Evolutionary conservation across 2,797 vertebrate species (phyloP).

Genomic region (Sebastes trivittatus): DNA sequence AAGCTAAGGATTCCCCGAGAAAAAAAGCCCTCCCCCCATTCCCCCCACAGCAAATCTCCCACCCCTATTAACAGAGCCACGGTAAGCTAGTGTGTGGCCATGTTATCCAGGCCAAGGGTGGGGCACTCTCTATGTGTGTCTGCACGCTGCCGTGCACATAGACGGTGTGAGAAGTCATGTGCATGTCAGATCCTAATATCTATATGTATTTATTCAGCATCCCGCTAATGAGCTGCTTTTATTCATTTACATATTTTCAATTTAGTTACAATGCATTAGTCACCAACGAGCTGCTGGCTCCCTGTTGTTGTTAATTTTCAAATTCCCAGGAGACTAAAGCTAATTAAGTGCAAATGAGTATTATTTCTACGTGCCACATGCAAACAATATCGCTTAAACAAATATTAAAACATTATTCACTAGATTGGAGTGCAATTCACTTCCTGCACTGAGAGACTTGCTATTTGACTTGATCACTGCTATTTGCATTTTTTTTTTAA

Average conservation of each 20-base stretch:
- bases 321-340: conserved; percentile 4
- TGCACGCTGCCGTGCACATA: not conserved
- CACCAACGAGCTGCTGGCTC: not conserved
- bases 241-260: conserved; percentile 15
- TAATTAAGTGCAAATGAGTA: conserved; percentile 28
- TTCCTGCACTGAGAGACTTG: not conserved
- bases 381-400: conserved; percentile 17
- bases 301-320: conserved; percentile 4
- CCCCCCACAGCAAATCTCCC: conserved; percentile 57
- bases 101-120: conserved; percentile 63
- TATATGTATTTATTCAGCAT: not conserved
- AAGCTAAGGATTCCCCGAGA: conserved; percentile 59
- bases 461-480: not conserved
- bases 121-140: conserved; percentile 26
- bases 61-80: conserved; percentile 60
- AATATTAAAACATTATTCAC: conserved; percentile 19
- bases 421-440: not conserved
- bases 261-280: not conserved
- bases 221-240: conserved; percentile 9
- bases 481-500: not conserved
- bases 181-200: not conserved
- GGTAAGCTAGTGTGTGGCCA: conserved; percentile 39
- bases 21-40: conserved; percentile 26
- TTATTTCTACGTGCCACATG: not conserved
- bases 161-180: not conserved